Percentiles rank a stretch among this genome's conserved stretches.
phyloP scores from a whole-genome alignment of 2,888 invertebrate genomes.

The Phoronis australis region DNA sequence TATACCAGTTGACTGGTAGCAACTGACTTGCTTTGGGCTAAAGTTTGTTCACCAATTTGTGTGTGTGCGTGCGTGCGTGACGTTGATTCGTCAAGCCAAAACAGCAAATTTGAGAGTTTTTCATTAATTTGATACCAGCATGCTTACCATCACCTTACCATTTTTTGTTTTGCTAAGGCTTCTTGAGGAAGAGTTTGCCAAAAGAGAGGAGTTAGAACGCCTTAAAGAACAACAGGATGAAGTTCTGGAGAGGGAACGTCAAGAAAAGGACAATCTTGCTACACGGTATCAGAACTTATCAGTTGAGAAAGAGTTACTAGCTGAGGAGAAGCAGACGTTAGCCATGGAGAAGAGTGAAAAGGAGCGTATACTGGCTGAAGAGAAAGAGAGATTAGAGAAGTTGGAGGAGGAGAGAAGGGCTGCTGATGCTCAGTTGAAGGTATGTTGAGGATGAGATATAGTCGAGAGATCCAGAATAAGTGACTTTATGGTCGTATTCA shows the following conservation, averaged over 20 bases:
- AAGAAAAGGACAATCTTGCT: too few relatives aligned
- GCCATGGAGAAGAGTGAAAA: not conserved
- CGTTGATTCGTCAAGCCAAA: too few relatives aligned
- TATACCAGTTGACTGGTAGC: too few relatives aligned
- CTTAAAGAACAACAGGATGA: conserved; percentile 72
- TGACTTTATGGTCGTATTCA: not conserved
- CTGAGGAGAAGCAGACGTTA: not conserved
- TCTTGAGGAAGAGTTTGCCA: conserved; percentile 78
- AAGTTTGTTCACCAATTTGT: too few relatives aligned
- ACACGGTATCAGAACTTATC: too few relatives aligned
- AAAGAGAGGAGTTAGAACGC: conserved; percentile 71
- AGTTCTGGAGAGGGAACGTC: conserved; percentile 68
- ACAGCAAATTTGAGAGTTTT: not conserved
- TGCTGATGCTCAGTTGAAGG: not conserved
- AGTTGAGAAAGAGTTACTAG: too few relatives aligned
- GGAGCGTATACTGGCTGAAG: not conserved
- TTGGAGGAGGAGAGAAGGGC: conserved; percentile 1
- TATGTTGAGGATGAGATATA: not conserved
- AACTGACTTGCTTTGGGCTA: too few relatives aligned
- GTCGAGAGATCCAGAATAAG: not conserved
- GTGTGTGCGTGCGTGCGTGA: too few relatives aligned
- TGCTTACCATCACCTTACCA: not conserved
- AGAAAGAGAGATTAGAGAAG: not conserved
- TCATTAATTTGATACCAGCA: not conserved
- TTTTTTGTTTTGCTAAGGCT: conserved; percentile 42